Conservation (phyloP, 2,797 vertebrate genomes). For the Cirrhinus mrigala region DNA sequence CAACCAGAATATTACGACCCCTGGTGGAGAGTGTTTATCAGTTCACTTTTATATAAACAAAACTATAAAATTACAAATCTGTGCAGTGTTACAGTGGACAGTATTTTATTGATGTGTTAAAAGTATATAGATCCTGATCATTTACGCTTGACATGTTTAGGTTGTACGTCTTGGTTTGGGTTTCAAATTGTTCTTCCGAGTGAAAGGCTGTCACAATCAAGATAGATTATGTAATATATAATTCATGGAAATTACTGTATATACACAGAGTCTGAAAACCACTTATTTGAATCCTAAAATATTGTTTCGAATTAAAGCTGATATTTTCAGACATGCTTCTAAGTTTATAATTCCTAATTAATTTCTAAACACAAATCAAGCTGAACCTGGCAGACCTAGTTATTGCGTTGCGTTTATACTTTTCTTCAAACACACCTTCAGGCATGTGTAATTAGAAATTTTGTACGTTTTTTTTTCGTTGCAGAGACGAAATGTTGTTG, state of each 20-base stretch:
- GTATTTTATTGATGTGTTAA: not conserved
- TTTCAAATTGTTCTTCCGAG: not conserved
- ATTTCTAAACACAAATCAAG: not conserved
- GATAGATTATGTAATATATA: not conserved
- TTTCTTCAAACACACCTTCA: not conserved
- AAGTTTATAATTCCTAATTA: not conserved
- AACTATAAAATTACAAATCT: not conserved
- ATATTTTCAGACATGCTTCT: not conserved
- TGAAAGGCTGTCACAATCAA: not conserved
- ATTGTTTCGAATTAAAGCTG: not conserved
- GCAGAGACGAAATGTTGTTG: not conserved
- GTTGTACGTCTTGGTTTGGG: not conserved
- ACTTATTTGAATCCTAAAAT: not conserved
- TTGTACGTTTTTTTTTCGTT: not conserved
- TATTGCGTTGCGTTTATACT: no score
- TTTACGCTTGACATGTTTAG: not conserved
- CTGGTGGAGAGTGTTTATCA: slow-evolving; percentile 31
- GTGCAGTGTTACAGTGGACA: not conserved
- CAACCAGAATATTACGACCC: slow-evolving; percentile 26
- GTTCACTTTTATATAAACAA: slow-evolving; percentile 21
- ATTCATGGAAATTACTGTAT: not conserved
- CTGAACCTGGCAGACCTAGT: not conserved
- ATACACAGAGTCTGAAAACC: not conserved
- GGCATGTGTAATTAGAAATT: not conserved
- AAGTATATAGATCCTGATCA: not conserved